Evolutionary conservation across 2,113 vertebrate species (phyloP).

Genomic region (Zosterops japonicus): DNA sequence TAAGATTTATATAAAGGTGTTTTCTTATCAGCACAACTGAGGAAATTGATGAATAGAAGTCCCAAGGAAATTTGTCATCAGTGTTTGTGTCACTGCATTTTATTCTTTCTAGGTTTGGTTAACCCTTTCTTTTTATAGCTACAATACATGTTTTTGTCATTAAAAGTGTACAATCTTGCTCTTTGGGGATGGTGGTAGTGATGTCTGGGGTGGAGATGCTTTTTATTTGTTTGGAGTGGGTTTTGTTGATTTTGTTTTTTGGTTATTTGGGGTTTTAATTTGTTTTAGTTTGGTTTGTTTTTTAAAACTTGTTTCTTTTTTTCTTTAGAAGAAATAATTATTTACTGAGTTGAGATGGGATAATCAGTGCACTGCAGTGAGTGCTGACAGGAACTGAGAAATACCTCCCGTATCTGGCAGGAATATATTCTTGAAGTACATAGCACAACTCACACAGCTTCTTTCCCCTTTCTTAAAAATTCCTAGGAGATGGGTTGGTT

Average conservation of each 20-base stretch:
- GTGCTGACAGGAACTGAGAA: background rate
- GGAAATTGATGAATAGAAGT: background rate
- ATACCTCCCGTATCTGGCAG: background rate
- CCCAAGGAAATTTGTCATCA: background rate
- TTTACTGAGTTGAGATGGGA: background rate
- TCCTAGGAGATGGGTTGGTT: background rate
- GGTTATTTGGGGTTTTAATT: background rate
- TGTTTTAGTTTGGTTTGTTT: background rate
- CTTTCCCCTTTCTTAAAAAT: background rate
- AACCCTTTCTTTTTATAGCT: background rate
- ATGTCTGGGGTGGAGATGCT: background rate
- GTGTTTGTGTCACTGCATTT: background rate
- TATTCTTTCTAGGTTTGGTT: background rate
- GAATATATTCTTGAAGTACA: background rate
- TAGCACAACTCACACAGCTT: background rate
- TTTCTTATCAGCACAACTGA: background rate
- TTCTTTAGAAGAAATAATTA: background rate
- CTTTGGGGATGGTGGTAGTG: accelerated
- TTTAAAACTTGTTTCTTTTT: background rate
- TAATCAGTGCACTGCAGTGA: background rate
- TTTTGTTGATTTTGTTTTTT: background rate
- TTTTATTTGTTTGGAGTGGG: background rate
- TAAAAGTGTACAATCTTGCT: accelerated
- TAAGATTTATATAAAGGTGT: background rate
- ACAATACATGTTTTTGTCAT: background rate